phyloP scores from a whole-genome alignment of 30 jellyfish, hydroid and myxozoan genomes.

The Aurelia aurita region DNA sequence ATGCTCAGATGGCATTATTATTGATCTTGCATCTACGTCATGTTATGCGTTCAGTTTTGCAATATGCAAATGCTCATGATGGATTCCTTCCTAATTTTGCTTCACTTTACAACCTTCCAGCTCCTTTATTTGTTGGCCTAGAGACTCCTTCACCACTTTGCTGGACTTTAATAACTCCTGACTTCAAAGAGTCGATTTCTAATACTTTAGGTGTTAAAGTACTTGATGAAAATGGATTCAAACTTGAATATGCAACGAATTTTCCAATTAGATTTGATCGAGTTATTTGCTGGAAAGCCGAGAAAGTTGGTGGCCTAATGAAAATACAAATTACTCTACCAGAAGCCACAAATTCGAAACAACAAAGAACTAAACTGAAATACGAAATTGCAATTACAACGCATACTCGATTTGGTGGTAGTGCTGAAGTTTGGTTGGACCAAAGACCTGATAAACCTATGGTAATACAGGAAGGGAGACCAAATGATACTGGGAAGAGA shows the following conservation, averaged over 20 bases:
- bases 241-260: slow-evolving; percentile 95
- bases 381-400: slow-evolving; percentile 92
- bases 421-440: slow-evolving; percentile 95
- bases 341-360: background rate
- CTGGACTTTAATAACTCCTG: slow-evolving; percentile 97
- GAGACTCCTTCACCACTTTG: slow-evolving; percentile 95
- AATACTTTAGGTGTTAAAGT: slow-evolving; percentile 82
- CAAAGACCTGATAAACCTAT: slow-evolving; percentile 73
- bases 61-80: slow-evolving; percentile 86
- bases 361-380: slow-evolving; percentile 22
- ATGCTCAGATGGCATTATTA: slow-evolving; percentile 95
- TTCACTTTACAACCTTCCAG: slow-evolving; percentile 72
- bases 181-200: slow-evolving; percentile 71
- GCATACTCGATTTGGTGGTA: slow-evolving; percentile 97
- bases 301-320: slow-evolving; percentile 75
- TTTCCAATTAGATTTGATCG: slow-evolving; percentile 96
- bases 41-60: slow-evolving; percentile 98
- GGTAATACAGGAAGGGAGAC: slow-evolving; percentile 90
- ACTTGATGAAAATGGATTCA: slow-evolving; percentile 81
- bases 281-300: slow-evolving; percentile 98
- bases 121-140: slow-evolving; percentile 94
- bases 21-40: slow-evolving; percentile 93
- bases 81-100: slow-evolving; percentile 83
- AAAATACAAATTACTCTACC: slow-evolving; percentile 80
- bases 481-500: slow-evolving; percentile 92